Base-by-base conservation (phyloP, 1,140 invertebrate genomes). In the Ptiloglossa arizonensis region DNA sequence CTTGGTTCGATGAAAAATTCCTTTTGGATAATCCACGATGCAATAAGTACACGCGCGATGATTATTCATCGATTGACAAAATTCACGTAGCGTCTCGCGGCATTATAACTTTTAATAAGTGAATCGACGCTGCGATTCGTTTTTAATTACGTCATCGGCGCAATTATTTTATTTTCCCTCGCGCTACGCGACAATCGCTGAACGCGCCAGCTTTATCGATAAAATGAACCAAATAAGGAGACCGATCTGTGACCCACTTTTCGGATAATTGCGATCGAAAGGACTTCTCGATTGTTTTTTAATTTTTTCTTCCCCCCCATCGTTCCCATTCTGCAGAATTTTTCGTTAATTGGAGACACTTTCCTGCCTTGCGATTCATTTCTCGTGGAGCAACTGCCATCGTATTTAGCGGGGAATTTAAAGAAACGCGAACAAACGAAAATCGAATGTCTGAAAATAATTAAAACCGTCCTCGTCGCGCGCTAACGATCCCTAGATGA, bases 271-370 rank as follows among this genome's bases (percentile, higher is more conserved):
- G 73, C 27, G n/a, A 24, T n/a, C 29, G 24, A 24, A 38, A 41
- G 54, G 17, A 11, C 4, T 9, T n/a, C 52, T 59, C 44, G 50
- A 69, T 50, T 59, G 41, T 59, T 48, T 19, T 48, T 50, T 46
- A 38, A 13, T 35, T 29, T 59, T 38, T 27, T n/a, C 27, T 60
- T n/a, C 11, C 11, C 24, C 6, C 19, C 19, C 17, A 17, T 27
- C 6, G n/a, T 35, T 38, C 22, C 66, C 11, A 50, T 76, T 38
- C 35, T 13, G 22, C 27, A 17, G 11, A 15, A 15, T 69, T 76
- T 76, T 76, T 69, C 64, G 44, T 76, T 76, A 76, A 76, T 76
- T 76, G 54, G 64, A 69, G 29, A 48, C 54, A 69, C 11, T 69
- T 35, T 68, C n/a, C 13, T 22, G 29, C 8, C 4, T 22, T 11